Evolutionary conservation across 2,797 vertebrate species (phyloP).

Genomic region (Salarias fasciatus): DNA sequence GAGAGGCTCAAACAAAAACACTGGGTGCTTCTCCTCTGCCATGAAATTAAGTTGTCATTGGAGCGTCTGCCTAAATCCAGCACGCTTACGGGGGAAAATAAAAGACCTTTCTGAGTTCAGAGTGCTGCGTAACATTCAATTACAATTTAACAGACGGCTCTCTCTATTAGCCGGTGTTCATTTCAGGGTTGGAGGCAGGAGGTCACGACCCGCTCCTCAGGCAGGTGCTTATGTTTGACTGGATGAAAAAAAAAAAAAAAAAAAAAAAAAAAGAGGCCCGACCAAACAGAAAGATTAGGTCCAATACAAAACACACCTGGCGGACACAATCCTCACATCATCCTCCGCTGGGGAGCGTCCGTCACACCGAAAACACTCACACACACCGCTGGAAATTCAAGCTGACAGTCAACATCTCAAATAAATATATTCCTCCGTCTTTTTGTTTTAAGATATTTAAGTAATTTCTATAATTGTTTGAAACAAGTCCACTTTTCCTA

Average conservation of each 20-base stretch:
- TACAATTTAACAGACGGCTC: slow-evolving; percentile 83
- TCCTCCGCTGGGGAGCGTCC: slow-evolving; percentile 50
- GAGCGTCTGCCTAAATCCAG: slow-evolving; percentile 85
- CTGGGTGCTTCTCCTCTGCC: slow-evolving; percentile 75
- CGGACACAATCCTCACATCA: slow-evolving; percentile 64
- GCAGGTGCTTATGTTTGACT: slow-evolving; percentile 83
- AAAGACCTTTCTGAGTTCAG: slow-evolving; percentile 78
- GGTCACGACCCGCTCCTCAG: slow-evolving; percentile 79
- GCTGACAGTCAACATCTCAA: slow-evolving; percentile 87
- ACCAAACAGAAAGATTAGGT: slow-evolving; percentile 74
- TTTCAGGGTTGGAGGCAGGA: slow-evolving; percentile 75
- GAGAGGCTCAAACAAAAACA: slow-evolving; percentile 74
- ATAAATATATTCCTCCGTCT: slow-evolving; percentile 81
- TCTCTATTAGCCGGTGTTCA: slow-evolving; percentile 82
- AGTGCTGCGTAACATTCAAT: slow-evolving; percentile 85
- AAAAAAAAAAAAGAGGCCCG: slow-evolving; percentile 3
- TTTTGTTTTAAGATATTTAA: slow-evolving; percentile 90
- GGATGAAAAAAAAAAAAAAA: slow-evolving; percentile 74
- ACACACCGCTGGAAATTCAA: slow-evolving; percentile 85
- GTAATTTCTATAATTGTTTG: slow-evolving; percentile 95
- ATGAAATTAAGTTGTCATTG: slow-evolving; percentile 84
- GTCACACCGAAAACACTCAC: too few species aligned
- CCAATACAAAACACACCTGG: slow-evolving; percentile 86
- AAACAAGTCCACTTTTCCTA: slow-evolving; percentile 90
- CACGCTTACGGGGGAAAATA: slow-evolving; percentile 76